phyloP scores from a whole-genome alignment of 2,797 vertebrate species.

The Falco novaeseelandiae region DNA sequence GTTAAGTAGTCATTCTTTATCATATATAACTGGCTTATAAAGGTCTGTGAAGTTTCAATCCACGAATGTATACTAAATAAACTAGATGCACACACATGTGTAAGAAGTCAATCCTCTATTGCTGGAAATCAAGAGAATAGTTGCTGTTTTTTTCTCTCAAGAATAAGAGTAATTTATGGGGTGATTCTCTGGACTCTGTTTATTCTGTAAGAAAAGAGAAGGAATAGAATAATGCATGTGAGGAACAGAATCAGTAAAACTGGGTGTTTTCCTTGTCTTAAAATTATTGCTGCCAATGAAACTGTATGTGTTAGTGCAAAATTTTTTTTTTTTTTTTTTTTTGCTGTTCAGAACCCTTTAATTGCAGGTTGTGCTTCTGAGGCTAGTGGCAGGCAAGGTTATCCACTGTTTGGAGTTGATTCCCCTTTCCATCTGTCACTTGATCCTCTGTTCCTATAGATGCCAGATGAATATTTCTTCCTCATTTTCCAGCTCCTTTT shows the following conservation, averaged over 20 bases:
- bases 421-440: not conserved
- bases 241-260: not conserved
- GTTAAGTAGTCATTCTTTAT: not conserved
- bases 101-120: not conserved
- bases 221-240: not conserved
- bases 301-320: not conserved
- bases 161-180: not conserved
- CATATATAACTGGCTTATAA: not conserved
- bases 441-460: not conserved
- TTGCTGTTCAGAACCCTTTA: not conserved
- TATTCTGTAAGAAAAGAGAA: not conserved
- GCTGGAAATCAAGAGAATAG: not conserved
- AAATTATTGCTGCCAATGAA: not conserved
- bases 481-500: not conserved
- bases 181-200: not conserved
- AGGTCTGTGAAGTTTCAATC: not conserved
- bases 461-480: not conserved
- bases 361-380: not conserved
- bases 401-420: not conserved
- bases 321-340: not conserved
- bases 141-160: not conserved
- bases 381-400: not conserved
- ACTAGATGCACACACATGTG: fast-evolving
- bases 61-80: not conserved
- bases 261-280: not conserved